Evolutionary conservation across 1,140 invertebrate species (phyloP), one percentile per base, ranked within the genome.

Genomic region (Hestina assimilis): DNA sequence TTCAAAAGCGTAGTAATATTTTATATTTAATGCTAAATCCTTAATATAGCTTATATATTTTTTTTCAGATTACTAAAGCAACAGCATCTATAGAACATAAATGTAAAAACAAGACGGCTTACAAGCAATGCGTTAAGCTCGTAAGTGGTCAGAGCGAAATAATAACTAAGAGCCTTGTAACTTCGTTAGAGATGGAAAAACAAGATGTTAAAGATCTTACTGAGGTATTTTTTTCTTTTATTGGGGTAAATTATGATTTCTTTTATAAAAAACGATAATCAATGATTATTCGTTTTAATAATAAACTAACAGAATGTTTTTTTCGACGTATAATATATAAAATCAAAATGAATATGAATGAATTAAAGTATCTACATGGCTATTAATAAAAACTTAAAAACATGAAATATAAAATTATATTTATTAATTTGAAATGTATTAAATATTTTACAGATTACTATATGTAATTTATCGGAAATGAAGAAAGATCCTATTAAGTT

Each of bases 391-490:
- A 2, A 9, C 7, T 26, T 26, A 5, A 9, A 26, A 26, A 8
- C 24, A 1, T 28, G 5, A 28, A 31, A 4, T 31, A 3, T 11
- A 11, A 11, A 31, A 24, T 48, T 24, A 38, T 38, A 38, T 8
- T 4, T 38, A 17, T 14, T 38, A 2, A 15, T 7, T 38, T 14
- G 41, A 31, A 19, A 40, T 14, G 38, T n/a, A n/a, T n/a, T n/a
- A n/a, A n/a, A n/a, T n/a, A n/a, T 11, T 31, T 69, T 72, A 38
- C 23, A 77, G 74, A 57, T 52, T 14, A 64, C 41, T 33, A 67
- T 77, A 31, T 81, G 79, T 43, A 68, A 62, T 45, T 52, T 79
- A n/a, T 31, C 56, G 9, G 55, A 58, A 21, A 66, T 72, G 65
- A 60, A 62, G 24, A 52, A 47, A 0, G 69, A 82, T 40, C 75